Percentiles rank a stretch among this genome's conserved stretches.
These are phyloP conservation scores for Neostethus bicornis DNA, from an alignment of 2,797 vertebrate genomes.

Conservation along the genomic window DNA sequence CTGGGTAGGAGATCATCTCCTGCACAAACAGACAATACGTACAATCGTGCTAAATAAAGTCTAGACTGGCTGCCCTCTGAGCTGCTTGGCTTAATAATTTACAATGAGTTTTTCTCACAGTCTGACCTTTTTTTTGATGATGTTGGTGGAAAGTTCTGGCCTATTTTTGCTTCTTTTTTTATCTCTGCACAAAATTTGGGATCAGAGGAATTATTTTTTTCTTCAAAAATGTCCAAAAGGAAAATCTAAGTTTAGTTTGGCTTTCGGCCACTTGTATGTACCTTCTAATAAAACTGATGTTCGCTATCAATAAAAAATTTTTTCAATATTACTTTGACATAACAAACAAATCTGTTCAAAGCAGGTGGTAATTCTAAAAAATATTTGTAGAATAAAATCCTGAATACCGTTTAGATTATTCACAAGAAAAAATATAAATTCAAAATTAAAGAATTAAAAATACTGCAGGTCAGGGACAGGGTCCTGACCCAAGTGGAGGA, in stretches of 20 bases:
- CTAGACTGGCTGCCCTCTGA: constrained; percentile 39
- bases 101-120: constrained; percentile 33
- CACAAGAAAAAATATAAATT: too few species aligned
- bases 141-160: constrained; percentile 48
- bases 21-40: constrained; percentile 12
- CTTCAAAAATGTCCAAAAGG: constrained; percentile 13
- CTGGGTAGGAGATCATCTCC: not conserved
- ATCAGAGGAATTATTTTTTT: constrained; percentile 29
- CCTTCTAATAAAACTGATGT: constrained; percentile 9
- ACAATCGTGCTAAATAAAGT: constrained; percentile 38
- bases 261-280: constrained; percentile 12
- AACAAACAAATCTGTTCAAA: constrained; percentile 9
- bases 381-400: not conserved
- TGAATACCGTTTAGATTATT: not conserved
- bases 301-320: constrained; percentile 12
- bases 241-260: not conserved
- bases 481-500: too few species aligned
- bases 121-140: constrained; percentile 57
- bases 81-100: constrained; percentile 48
- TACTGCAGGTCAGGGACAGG: too few species aligned
- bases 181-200: constrained; percentile 41
- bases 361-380: constrained; percentile 6
- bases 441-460: too few species aligned
- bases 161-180: too few species aligned
- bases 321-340: not conserved